A percentile compares a stretch with the other conserved stretches of the same genome.
Conservation (phyloP, 2,888 invertebrate species). For the Brachyopa scutellaris region DNA sequence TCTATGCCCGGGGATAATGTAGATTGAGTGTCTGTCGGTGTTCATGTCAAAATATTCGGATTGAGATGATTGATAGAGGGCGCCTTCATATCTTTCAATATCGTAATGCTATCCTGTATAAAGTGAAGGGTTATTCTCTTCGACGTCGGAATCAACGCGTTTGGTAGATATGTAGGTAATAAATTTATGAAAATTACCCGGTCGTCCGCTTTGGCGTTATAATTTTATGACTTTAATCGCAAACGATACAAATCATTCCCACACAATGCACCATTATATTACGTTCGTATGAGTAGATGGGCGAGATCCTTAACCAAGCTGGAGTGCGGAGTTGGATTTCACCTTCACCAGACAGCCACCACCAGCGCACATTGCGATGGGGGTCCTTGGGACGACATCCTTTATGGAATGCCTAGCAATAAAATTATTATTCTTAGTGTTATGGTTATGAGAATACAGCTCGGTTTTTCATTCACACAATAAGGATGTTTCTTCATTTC, state of each 20-base stretch:
- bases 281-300: conserved; percentile 20
- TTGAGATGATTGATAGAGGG: conserved; percentile 60
- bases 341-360: conserved; percentile 25
- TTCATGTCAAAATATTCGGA: conserved; percentile 31
- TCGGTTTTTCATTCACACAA: conserved; percentile 68
- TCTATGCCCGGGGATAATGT: conserved; percentile 31
- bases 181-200: conserved; percentile 55
- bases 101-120: neutral
- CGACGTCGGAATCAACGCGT: conserved; percentile 28
- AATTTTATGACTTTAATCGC: conserved; percentile 70
- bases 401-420: conserved; percentile 62
- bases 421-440: conserved; percentile 71
- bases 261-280: conserved; percentile 62
- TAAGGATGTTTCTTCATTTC: conserved; percentile 42
- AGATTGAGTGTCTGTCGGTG: conserved; percentile 50
- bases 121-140: neutral
- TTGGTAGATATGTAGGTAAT: too few species aligned
- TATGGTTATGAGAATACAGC: conserved; percentile 67
- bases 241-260: conserved; percentile 69
- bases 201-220: conserved; percentile 29
- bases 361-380: conserved; percentile 40
- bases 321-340: conserved; percentile 42
- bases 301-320: neutral
- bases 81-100: conserved; percentile 49
- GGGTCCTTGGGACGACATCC: conserved; percentile 35